Base-by-base conservation (phyloP, 2,888 invertebrate genomes). In the Torymus auratus region DNA sequence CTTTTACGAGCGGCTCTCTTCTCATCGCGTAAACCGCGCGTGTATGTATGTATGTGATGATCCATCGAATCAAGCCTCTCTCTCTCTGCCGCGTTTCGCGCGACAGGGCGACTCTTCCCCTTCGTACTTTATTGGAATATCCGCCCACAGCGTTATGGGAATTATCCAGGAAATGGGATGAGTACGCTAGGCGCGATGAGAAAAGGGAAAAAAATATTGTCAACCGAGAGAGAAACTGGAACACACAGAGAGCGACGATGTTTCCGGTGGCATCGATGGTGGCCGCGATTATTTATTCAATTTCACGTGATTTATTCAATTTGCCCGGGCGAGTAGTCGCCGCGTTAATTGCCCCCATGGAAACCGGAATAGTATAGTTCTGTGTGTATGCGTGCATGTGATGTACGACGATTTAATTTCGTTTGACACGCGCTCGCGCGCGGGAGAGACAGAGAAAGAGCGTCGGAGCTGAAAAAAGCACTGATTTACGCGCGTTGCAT, bases 121-220 rank as follows among this genome's bases (percentile, higher is more conserved):
- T 88, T 87, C 88, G 88, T 88, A 88, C 88, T 90, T 90, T 90
- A 90, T 91, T 90, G 89, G 87, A 90, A 91, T 91, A 91, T 91
- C 91, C 91, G 90, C 91, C 90, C 89, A 89, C 90, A 89, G 89
- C 89, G 90, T 90, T 89, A 89, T 89, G 88, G 89, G 90, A 90
- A 91, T 90, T 89, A 90, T 90, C 87, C 87, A 89, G 90, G 90
- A 89, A 89, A 90, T 89, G 86, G 89, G 78, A 81, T 81, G 81
- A 81, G 81, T 81, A 61, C 74, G 28, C 70, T 68, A 55, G 58
- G 2, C 11, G 53, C 17, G 15, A 65, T 55, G 41, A 41, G 41
- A 41, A 75, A 70, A 60, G 55, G 65, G 68, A 75, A 75, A 75
- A 75, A 79, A 75, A 60, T 68, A 60, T 68, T 69, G 62, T 56